Base-by-base conservation (phyloP, 2,113 vertebrate species). In the Chiloscyllium plagiosum region DNA sequence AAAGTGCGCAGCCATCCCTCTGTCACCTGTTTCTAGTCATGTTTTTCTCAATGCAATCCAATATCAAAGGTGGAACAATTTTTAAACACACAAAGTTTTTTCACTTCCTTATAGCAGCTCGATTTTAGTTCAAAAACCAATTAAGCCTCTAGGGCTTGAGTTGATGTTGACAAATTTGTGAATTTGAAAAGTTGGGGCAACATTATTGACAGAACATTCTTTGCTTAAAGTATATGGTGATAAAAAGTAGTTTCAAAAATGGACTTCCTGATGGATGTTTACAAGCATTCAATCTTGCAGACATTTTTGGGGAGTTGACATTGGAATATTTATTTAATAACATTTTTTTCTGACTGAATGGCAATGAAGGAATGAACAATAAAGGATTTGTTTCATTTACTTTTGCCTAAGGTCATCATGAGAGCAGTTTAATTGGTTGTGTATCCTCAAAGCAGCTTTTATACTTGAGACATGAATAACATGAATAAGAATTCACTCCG, bases 101-200 rank as follows among this genome's bases (percentile, higher is more conserved):
- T n/a, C 29, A 42, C 17, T 17, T 83, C 87, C 19, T 56, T 92
- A 29, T 65, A 29, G 12, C 50, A 90, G 87, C 52, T 92, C 3
- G 87, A 15, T 12, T 4, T 65, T 12, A n/a, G 29, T 65, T 33
- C 52, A 61, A 52, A 33, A 52, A 13, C 37, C 15, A 80, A 19
- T 19, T 4, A 47, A 22, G 37, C 37, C 80, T 47, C 80, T 22
- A 37, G 42, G 17, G 80, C 17, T 83, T 83, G 4, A 37, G 1
- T 37, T 47, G 17, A 20, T 83, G 37, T 47, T 83, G 37, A 83
- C 37, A 42, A 12, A 83, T 19, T 92, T 65, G 52, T 92, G 29
- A 29, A 92, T 22, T 92, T 92, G 87, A 92, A 92, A 92, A 15
- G 13, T 92, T 65, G 4, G 52, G 87, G 56, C 87, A 92, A 92